Base-by-base conservation (phyloP, 2,113 vertebrate genomes). In the Lagopus leucura region DNA sequence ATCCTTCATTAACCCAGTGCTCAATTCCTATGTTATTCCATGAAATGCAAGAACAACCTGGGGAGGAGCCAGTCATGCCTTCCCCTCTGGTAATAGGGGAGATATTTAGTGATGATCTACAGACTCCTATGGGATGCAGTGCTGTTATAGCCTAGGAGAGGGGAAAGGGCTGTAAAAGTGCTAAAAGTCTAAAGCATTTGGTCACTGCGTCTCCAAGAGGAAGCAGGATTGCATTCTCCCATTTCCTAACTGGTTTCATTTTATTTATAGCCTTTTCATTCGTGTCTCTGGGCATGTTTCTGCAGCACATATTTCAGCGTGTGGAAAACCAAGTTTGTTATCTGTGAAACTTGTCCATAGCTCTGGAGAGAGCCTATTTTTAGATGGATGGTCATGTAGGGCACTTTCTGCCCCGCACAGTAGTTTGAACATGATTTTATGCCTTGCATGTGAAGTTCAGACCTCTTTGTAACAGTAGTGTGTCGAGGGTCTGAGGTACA, bases 301-400 rank as follows among this genome's bases (percentile, higher is more conserved):
- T n/a, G 48, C 43, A 75, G 78, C n/a, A 22, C 63, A 36, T 75
- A 45, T 87, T 67, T 87, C 36, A 36, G 70, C 16, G 11, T 79
- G 54, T 87, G 75, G 78, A 87, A 89, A 91, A 92, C 50, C 67
- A 89, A 91, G 84, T 21, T 77, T 93, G 70, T 93, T 94, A 87
- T 94, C 91, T 82, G 30, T 86, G 66, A 69, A 91, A 67, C 22
- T 60, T 92, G 78, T 85, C 74, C 70, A 22, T 61, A 67, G 43
- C 54, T 38, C 52, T 87, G 48, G 58, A 91, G 70, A 79, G 71
- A 57, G 34, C 32, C 78, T 95, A 92, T 89, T 92, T 95, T 95
- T 89, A 91, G 87, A 43, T 9, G 64, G 78, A 28, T 25, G 50
- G 74, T 42, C 66, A 55, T 57, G 27, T 2, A 4, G 58, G 0